Evolutionary conservation across 2,888 invertebrate species (phyloP), one percentile per base, ranked within the genome.

Genomic region (Drosophila dives): DNA sequence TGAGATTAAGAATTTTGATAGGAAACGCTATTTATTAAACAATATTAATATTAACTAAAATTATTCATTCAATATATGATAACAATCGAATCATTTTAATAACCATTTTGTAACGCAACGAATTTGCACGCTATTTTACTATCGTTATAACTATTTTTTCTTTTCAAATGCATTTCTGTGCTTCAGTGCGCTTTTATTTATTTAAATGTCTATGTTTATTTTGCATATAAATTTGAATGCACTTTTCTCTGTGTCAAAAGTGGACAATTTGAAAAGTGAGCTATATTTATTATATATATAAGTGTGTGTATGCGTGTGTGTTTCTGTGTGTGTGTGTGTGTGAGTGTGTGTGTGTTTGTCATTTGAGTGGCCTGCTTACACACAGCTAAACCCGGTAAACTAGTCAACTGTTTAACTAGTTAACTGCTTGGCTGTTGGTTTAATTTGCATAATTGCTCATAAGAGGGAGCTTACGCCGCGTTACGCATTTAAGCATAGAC

Each of bases 371-470:
- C 63, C 73, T 60, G 77, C 65, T 77, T 65, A 26, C 71, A 77
- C 77, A 66, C 74, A 72, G 59, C 72, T 58, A 64, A 74, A 48
- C 60, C 64, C 62, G 75, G 65, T 69, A 62, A 79, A 60, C 65
- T 65, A 65, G 58, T 65, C 65, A 70, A 72, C 73, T 64, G 64
- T 54, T 71, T 64, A 60, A 81, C 69, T 80, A 63, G 85, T 77
- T 77, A 68, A 83, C 62, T 65, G 69, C 75, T 72, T 62, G 80
- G 65, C 72, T 67, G 77, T 76, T 81, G 82, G 83, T 80, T 84
- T 86, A 84, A 86, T 86, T 86, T 86, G 89, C 89, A 86, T 86
- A 86, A 89, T 86, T 89, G 86, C 83, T 84, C 79, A 81, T 89
- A 81, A 86, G 23, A 71, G 60, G 77, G 42, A 79, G 71, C 86